phyloP scores from a whole-genome alignment of 2,113 vertebrate species.

The Eolophus roseicapilla region DNA sequence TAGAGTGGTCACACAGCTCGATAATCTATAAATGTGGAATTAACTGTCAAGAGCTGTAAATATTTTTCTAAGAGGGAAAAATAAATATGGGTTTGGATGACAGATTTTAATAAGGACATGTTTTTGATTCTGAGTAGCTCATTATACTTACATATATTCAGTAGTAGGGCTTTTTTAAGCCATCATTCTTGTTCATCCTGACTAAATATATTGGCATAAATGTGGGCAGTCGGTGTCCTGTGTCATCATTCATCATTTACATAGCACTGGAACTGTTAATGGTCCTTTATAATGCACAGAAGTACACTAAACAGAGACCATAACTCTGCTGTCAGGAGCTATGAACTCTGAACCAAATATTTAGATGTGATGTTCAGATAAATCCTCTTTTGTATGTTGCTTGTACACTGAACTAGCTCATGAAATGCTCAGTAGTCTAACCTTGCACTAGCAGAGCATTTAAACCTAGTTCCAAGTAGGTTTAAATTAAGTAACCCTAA shows the following conservation, averaged over 20 bases:
- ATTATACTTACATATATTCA: conserved; percentile 14
- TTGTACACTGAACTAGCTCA: background rate
- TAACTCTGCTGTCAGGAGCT: background rate
- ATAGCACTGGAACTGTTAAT: conserved; percentile 6
- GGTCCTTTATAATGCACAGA: background rate
- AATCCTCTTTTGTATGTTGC: background rate
- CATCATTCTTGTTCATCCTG: background rate
- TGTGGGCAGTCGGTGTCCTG: background rate
- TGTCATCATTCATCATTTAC: conserved; percentile 28
- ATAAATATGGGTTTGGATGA: conserved; percentile 12
- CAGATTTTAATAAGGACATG: conserved; percentile 36
- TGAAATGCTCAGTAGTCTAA: background rate
- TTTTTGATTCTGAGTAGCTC: conserved; percentile 17
- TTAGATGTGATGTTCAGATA: background rate
- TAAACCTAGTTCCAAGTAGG: background rate
- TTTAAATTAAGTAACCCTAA: background rate
- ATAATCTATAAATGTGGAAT: conserved; percentile 1
- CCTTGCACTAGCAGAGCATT: background rate
- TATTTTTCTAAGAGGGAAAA: conserved; percentile 11
- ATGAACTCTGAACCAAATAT: background rate
- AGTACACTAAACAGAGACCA: background rate
- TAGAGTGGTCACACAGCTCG: conserved; percentile 12
- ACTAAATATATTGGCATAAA: conserved; percentile 23
- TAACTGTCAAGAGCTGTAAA: conserved; percentile 37
- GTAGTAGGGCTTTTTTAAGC: background rate